Evolutionary conservation across 64 coral and sea anemone species (phyloP), one percentile per base, ranked within the genome.

Genomic region (Stichodactyla mertensii): DNA sequence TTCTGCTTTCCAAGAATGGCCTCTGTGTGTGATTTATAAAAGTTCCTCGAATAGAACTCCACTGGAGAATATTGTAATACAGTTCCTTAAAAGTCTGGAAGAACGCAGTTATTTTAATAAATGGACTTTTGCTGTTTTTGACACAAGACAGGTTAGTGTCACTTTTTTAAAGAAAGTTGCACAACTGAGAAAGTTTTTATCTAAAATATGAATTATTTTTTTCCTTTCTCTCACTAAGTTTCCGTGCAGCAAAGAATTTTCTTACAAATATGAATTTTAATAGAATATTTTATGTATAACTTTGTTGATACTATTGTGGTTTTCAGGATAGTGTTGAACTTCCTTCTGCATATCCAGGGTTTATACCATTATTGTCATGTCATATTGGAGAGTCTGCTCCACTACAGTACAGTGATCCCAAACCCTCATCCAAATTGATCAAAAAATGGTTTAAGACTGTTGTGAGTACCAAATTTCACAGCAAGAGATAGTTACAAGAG

Each of bases 401-500:
- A 8, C 16, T 96, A 55, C 78, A 53, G 51, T 81, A 81, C 16
- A 3, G 31, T 10, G 61, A 87, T 10, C 53, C n/a, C 12, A 54
- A 83, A 59, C 85, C 78, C 18, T 58, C 56, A 1, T 13, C 8
- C 23, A 92, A 70, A 18, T 91, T 90, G 57, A 31, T 99, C 0
- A 83, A 64, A 11, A 55, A 52, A 58, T 99, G 97, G 97, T 69
- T 99, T 55, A 93, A 86, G 56, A 84, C 51, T 59, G 93, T 99
- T 86, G 97, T 99, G 88, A 89, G 96, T 61, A 74, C 26, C 27
- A 11, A 28, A 4, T 36, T 3, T 11, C 56, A 58, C 9, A 15
- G 56, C 56, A 45, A 45, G 0, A 45, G 36, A 31, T 31, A 31
- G 28, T 31, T 31, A 1, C 28, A 31, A 31, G 28, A 31, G 28